These are phyloP conservation scores for Leptopilina syphax DNA, from an alignment of 2,888 invertebrate genomes.

Conservation along the genomic window DNA sequence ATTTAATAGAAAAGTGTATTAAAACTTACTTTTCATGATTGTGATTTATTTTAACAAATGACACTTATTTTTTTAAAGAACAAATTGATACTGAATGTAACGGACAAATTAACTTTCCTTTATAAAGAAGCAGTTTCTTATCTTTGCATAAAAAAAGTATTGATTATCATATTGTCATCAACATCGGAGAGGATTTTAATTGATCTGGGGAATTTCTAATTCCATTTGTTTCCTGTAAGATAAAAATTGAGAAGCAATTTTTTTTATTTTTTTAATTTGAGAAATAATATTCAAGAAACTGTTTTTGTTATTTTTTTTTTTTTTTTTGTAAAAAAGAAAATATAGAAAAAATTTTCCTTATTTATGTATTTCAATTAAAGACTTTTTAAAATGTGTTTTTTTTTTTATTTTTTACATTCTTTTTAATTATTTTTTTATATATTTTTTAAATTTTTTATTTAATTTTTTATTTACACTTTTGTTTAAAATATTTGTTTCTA, in stretches of 20 bases:
- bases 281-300: too few species aligned
- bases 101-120: background rate
- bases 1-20: too few species aligned
- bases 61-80: background rate
- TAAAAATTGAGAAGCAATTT: background rate
- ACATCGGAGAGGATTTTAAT: conserved; percentile 4
- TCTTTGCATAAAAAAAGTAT: conserved; percentile 10
- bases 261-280: background rate
- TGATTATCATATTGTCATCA: conserved; percentile 34
- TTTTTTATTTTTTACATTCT: too few species aligned
- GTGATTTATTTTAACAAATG: background rate
- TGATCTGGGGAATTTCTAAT: background rate
- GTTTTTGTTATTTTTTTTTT: too few species aligned
- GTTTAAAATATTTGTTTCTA: too few species aligned
- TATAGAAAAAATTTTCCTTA: too few species aligned
- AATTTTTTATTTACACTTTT: too few species aligned
- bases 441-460: too few species aligned
- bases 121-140: conserved; percentile 14
- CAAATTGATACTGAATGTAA: background rate
- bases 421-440: too few species aligned
- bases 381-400: too few species aligned
- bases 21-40: conserved; percentile 17
- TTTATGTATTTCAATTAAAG: too few species aligned
- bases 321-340: too few species aligned
- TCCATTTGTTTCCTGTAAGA: conserved; percentile 16